Base-by-base conservation (phyloP, 2,888 invertebrate species). In the Tribolium freemani region DNA sequence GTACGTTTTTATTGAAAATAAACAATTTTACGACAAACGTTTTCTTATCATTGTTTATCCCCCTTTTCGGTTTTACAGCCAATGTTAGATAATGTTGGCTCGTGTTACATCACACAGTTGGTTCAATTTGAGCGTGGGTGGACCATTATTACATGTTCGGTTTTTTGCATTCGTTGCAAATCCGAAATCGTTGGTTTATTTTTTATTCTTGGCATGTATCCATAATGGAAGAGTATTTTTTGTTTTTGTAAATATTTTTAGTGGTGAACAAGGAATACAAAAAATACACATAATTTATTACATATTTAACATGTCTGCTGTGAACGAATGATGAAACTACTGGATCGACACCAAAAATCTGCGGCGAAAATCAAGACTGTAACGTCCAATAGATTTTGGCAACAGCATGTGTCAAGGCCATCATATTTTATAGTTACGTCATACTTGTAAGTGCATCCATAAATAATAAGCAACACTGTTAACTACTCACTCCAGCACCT, bases 391-490 rank as follows among this genome's bases (percentile, higher is more conserved):
- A 20, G 11, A n/a, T 60, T 60, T 60, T 60, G 44, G 60, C 60
- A 63, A 50, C 13, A 31, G 30, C 51, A 31, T 31, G 5, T 38
- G 26, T 63, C 63, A 63, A 63, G 63, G 63, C 50, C 51, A 26
- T 50, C 50, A 50, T 63, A 63, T 50, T 63, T 63, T 51, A 63
- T 63, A 1, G 63, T 63, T 50, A 51, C 51, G 51, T 63, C 63
- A 63, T 13, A 63, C 63, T 50, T 63, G 50, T 30, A 63, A 51
- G 63, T 50, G 63, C 31, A 63, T 63, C 51, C 63, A 51, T 63
- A 50, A 63, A 63, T 63, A 63, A 63, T 51, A 13, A 63, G 13
- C 10, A 60, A 5, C 45, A n/a, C 16, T 16, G 16, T 38, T 38
- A 38, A 38, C 16, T 38, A n/a, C 8, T 26, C 26, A 38, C 38